Evolutionary conservation across 2,888 invertebrate genomes (phyloP).

Genomic region (Blastobasis lacticolella): DNA sequence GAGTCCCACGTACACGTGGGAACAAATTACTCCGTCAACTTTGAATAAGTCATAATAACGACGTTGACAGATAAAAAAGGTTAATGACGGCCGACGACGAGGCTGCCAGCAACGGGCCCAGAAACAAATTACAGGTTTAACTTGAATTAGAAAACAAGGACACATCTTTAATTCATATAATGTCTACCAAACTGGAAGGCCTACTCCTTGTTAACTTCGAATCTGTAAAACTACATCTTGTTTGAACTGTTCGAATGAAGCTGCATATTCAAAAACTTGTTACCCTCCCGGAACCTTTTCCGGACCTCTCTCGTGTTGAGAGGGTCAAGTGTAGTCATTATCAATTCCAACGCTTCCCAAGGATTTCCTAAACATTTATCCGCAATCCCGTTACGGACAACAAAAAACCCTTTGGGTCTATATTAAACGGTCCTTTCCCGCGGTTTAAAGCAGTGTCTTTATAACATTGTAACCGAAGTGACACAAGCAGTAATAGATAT

Average conservation of each 20-base stretch:
- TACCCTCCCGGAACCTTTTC: slow-evolving; percentile 13
- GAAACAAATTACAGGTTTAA: slow-evolving; percentile 13
- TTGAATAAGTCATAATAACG: slow-evolving; percentile 15
- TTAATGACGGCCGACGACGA: slow-evolving; percentile 10
- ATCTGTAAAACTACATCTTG: no score
- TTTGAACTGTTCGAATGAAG: no score
- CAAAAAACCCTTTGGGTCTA: slow-evolving; percentile 36
- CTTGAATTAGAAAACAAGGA: background rate
- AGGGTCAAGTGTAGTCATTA: slow-evolving; percentile 44
- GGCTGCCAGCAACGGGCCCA: slow-evolving; percentile 12
- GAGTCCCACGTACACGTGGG: slow-evolving; percentile 17
- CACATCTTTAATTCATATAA: background rate
- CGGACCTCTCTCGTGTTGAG: slow-evolving; percentile 27
- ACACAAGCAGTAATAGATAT: no score
- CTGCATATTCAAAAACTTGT: background rate
- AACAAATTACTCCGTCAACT: slow-evolving; percentile 10
- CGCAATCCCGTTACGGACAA: slow-evolving; percentile 25
- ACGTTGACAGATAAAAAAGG: slow-evolving; percentile 19
- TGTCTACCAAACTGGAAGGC: no score
- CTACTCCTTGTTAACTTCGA: no score
- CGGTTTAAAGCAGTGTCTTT: background rate
- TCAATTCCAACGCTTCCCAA: slow-evolving; percentile 31
- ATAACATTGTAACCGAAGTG: no score
- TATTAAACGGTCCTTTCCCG: slow-evolving; percentile 30
- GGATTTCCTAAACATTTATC: slow-evolving; percentile 39